These are phyloP conservation scores for Poecilia latipinna DNA, from an alignment of 2,113 vertebrate genomes.

Conservation along the genomic window DNA sequence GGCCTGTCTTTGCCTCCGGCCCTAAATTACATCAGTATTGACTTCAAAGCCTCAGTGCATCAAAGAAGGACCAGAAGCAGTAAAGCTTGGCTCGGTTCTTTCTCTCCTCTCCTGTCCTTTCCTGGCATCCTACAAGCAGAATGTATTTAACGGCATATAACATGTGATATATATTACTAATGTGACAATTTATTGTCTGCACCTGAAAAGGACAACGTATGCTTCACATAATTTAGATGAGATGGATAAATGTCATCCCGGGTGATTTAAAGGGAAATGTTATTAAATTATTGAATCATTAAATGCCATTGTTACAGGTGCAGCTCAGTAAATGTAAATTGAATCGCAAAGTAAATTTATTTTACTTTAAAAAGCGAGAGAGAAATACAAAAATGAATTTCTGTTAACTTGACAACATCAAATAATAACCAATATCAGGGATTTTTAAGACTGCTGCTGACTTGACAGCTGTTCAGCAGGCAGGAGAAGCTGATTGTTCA, in stretches of 20 bases:
- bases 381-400: no score
- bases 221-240: background rate
- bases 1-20: constrained; percentile 48
- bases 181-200: background rate
- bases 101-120: constrained; percentile 3
- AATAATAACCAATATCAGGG: no score
- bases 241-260: background rate
- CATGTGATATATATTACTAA: background rate
- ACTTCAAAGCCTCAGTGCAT: constrained; percentile 64
- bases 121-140: background rate
- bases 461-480: no score
- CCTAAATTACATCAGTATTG: constrained; percentile 66
- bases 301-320: no score
- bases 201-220: background rate
- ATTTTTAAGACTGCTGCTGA: no score
- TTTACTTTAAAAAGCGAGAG: no score
- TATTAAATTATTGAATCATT: background rate
- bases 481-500: no score
- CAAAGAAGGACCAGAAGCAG: constrained; percentile 50
- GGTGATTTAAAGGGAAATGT: background rate
- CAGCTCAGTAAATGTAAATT: no score
- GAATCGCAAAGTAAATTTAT: no score
- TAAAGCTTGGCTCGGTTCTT: constrained; percentile 2
- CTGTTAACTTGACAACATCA: no score
- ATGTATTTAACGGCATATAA: background rate